Conservation (phyloP, 2,797 vertebrate genomes). For the Argyrosomus regius region DNA sequence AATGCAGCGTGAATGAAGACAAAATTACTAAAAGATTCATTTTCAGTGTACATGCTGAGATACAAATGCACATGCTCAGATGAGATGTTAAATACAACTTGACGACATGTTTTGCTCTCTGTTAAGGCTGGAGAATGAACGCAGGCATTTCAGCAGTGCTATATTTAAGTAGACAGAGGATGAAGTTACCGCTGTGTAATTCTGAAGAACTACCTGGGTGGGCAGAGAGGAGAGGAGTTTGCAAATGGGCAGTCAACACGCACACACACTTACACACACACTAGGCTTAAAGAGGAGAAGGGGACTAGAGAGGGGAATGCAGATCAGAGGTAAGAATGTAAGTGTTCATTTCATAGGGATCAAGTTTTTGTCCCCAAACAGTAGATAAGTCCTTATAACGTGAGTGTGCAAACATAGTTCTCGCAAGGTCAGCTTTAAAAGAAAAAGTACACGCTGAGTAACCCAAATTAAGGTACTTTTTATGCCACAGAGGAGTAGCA, state of each 20-base stretch:
- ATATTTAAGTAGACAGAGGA: constrained; percentile 68
- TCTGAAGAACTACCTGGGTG: constrained; percentile 78
- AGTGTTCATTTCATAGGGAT: constrained; percentile 30
- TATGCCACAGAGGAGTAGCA: neutral
- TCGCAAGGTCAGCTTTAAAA: neutral
- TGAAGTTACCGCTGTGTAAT: constrained; percentile 71
- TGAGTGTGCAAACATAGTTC: neutral
- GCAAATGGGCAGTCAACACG: constrained; percentile 59
- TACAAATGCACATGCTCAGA: neutral
- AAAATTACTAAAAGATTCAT: neutral
- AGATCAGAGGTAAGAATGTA: constrained; percentile 38
- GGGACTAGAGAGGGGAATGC: constrained; percentile 42
- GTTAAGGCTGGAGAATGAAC: constrained; percentile 34
- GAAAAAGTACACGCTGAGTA: neutral
- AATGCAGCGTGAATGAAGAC: neutral
- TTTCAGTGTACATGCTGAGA: neutral
- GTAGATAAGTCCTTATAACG: constrained; percentile 3
- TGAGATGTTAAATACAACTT: constrained; percentile 1
- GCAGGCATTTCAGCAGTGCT: constrained; percentile 50
- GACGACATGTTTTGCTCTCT: constrained; percentile 7
- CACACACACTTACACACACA: constrained; percentile 47
- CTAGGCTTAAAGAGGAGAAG: constrained; percentile 37
- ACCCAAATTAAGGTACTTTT: neutral
- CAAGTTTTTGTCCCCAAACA: constrained; percentile 15
- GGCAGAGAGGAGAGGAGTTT: constrained; percentile 65